Base-by-base conservation (phyloP, 2,888 invertebrate genomes). In the Callimorpha dominula region DNA sequence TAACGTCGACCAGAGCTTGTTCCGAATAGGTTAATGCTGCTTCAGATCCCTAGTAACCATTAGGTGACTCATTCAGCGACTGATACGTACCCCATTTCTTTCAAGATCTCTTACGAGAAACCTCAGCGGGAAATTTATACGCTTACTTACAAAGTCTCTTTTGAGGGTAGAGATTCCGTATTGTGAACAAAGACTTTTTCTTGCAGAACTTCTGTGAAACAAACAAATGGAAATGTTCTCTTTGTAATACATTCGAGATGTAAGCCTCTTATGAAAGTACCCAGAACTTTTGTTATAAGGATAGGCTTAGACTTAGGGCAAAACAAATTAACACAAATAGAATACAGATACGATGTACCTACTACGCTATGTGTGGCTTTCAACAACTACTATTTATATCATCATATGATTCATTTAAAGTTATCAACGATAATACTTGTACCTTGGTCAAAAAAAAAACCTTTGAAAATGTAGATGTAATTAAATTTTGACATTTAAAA, bases 101-200 rank as follows among this genome's bases (percentile, higher is more conserved):
- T 54, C n/a, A 54, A n/a, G 54, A 54, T 54, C 54, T n/a, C 9
- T n/a, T n/a, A 8, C 14, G 14, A 50, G 50, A 50, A 50, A 17
- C 52, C 12, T 52, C 20, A 20, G 12, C 12, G 5, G 12, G 57
- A 31, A 31, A 20, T 20, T 20, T 20, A n/a, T 54, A 50, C 6
- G 12, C 31, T 50, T 50, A 40, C 70, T 74, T 81, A 63, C 60
- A 68, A 70, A 74, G 57, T n/a, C 15, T 20, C 57, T 15, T 20
- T 43, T 31, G 43, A 70, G 52, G 43, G 43, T 54, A 65, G 46
- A 31, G 7, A 40, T 43, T 17, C 9, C 6, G 31, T 50, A 50
- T 65, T 50, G 3, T 40, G 17, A 63, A 72, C 54, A 68, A 72
- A 72, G 50, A 42, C 50, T 43, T 20, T 60, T 67, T 54, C 46